These are phyloP conservation scores for Subacronicta megacephala DNA, from an alignment of 2,888 invertebrate genomes.

Conservation along the genomic window DNA sequence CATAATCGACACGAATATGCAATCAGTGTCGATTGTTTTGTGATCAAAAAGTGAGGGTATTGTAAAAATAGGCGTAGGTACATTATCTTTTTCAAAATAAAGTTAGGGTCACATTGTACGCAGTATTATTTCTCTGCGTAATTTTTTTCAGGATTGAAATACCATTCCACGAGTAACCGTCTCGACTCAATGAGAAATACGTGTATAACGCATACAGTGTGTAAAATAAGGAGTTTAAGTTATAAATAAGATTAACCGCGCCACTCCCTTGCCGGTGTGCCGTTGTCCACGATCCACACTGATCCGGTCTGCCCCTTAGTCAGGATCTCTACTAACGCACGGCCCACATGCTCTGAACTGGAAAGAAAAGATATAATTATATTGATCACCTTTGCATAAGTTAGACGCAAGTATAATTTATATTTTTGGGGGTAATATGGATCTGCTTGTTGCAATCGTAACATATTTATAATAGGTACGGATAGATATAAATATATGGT, in stretches of 20 bases:
- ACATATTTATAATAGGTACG: no score
- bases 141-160: no score
- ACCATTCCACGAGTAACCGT: constrained; percentile 25
- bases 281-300: constrained; percentile 92
- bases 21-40: no score
- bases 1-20: no score
- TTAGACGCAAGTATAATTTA: no score
- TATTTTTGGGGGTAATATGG: no score
- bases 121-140: constrained; percentile 2
- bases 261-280: constrained; percentile 91
- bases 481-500: no score
- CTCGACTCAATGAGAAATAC: constrained; percentile 40
- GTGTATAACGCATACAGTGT: constrained; percentile 16
- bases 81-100: constrained; percentile 24
- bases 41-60: no score
- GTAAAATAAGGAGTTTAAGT: constrained; percentile 18
- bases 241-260: constrained; percentile 73
- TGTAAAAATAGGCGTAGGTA: no score
- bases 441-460: no score
- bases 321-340: constrained; percentile 91
- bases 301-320: constrained; percentile 92
- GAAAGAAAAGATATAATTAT: constrained; percentile 59
- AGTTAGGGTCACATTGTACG: constrained; percentile 7
- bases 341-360: constrained; percentile 92
- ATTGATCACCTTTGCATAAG: not conserved